Evolutionary conservation across 2,888 invertebrate species (phyloP), one percentile per base, ranked within the genome.

Genomic region (Aplocera efformata): DNA sequence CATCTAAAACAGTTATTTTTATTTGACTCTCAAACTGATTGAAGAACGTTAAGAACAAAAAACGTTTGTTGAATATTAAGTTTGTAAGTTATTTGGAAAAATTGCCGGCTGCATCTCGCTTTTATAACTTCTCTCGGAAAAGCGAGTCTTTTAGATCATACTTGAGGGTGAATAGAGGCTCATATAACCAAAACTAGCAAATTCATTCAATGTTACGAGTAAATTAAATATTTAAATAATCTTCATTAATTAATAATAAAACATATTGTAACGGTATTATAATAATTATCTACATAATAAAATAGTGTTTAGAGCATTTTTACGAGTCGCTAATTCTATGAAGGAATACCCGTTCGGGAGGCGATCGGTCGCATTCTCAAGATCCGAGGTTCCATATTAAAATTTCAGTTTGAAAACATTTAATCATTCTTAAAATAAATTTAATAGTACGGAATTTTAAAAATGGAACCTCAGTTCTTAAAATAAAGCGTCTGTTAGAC

Each of bases 291-390:
- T 45, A n/a, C n/a, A n/a, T n/a, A 69, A 68, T 65, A 68, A 72
- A 65, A 74, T 81, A 81, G 75, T 64, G 41, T 60, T 74, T 80
- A 80, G 79, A 64, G 74, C 75, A 75, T 76, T 78, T 80, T 78
- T 76, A 80, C 80, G 79, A 73, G 74, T 85, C 84, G 85, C 84
- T 84, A 75, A 77, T 85, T 85, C 84, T 85, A 83, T 82, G 81
- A 82, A 76, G 80, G 85, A 80, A 70, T 70, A 67, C 71, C 65
- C 66, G 65, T 72, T 72, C 63, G 70, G 70, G 72, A 75, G 78
- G 84, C 68, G 69, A 72, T 75, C 79, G 84, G 85, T 85, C 83
- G 71, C 84, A 84, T 77, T 85, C 84, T 86, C 83, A 81, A 85
- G 83, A 79, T 83, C 78, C 65, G 78, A 65, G 80, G 68, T 71